Percentiles rank a stretch among this genome's conserved stretches.
phyloP scores from a whole-genome alignment of 2,888 invertebrate species.

The Acrobasis consociella region DNA sequence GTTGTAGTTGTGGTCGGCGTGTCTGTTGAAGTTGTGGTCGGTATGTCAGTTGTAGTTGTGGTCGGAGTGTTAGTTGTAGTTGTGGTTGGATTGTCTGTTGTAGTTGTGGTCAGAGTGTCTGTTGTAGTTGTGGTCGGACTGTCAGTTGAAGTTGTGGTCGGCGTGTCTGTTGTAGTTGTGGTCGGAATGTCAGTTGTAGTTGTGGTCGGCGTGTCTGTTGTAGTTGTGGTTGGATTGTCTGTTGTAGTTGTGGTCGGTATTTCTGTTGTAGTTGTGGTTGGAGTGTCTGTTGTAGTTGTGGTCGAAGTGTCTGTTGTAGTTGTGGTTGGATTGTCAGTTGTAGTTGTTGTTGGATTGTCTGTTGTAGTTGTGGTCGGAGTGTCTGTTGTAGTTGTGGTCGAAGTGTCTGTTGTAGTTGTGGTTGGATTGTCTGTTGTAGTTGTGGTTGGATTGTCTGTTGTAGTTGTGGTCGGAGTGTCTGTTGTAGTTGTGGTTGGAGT shows the following conservation, averaged over 20 bases:
- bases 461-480: background rate
- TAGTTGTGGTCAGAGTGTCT: background rate
- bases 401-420: background rate
- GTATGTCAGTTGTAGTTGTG: too few relatives aligned
- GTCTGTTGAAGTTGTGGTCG: background rate
- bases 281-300: background rate
- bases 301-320: background rate
- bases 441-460: background rate
- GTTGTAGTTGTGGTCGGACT: background rate
- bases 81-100: background rate
- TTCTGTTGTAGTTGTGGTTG: background rate
- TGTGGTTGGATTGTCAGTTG: background rate
- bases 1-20: background rate
- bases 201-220: background rate
- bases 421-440: background rate
- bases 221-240: background rate
- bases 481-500: background rate
- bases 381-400: background rate
- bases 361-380: background rate
- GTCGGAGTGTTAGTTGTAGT: background rate
- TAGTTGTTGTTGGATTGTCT: background rate
- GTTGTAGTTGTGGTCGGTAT: background rate
- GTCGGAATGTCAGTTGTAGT: background rate
- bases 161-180: background rate
- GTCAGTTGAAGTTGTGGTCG: background rate